Evolutionary conservation across 2,888 invertebrate genomes (phyloP).

Genomic region (Patella depressa): DNA sequence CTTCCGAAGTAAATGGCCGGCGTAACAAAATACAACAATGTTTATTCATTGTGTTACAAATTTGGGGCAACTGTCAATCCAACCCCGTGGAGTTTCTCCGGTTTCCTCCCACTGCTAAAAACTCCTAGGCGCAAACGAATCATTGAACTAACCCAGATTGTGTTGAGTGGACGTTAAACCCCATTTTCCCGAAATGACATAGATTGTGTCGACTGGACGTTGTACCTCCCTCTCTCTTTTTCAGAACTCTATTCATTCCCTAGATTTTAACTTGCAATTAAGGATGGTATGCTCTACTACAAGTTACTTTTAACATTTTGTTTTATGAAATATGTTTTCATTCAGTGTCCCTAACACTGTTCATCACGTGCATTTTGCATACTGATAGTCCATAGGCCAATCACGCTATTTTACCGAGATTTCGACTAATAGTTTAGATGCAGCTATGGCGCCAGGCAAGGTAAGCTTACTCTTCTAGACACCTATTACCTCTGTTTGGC

Average conservation of each 20-base stretch:
- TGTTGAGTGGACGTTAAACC: background rate
- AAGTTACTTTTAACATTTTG: background rate
- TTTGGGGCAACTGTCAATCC: background rate
- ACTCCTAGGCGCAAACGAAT: no score
- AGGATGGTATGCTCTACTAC: constrained; percentile 3
- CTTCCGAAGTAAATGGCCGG: background rate
- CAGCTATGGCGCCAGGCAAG: no score
- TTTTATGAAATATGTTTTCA: no score
- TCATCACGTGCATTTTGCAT: no score
- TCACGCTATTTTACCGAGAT: no score
- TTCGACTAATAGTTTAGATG: no score
- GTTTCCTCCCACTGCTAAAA: background rate
- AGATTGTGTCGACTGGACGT: background rate
- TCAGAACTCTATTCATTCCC: background rate
- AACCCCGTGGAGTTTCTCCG: background rate
- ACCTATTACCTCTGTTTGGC: no score
- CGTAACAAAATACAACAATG: background rate
- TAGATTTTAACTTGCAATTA: constrained; percentile 13
- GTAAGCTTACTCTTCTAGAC: no score
- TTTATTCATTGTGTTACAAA: background rate
- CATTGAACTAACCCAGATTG: no score
- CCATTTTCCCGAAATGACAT: background rate
- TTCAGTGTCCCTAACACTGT: no score
- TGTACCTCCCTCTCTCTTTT: background rate
- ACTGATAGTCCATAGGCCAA: no score